phyloP scores from a whole-genome alignment of 92 coral and sea anemone genomes.

The Umimayanthus chanpuru region DNA sequence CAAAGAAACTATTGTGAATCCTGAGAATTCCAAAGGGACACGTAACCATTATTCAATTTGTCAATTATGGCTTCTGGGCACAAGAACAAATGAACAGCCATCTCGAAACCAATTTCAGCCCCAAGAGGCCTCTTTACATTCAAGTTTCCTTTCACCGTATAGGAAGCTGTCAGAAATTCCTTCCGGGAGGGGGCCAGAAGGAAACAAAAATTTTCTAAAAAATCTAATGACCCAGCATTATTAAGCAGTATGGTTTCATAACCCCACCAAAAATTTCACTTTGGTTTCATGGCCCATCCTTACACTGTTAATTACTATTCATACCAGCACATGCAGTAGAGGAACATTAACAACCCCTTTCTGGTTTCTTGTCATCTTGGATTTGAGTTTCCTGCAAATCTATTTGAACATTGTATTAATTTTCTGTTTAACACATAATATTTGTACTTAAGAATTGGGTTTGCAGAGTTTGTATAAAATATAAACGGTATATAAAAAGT shows the following conservation, averaged over 20 bases:
- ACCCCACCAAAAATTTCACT: background rate
- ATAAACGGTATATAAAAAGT: background rate
- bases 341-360: background rate
- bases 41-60: too few species aligned
- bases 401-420: background rate
- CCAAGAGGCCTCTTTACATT: too few species aligned
- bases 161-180: background rate
- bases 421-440: background rate
- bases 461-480: background rate
- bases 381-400: background rate
- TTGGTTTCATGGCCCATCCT: conserved; percentile 17
- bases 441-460: background rate
- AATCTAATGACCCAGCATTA: background rate
- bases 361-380: conserved; percentile 1
- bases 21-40: too few species aligned
- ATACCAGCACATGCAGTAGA: background rate
- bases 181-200: background rate
- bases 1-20: too few species aligned
- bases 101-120: too few species aligned
- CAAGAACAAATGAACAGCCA: too few species aligned
- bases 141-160: too few species aligned
- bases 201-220: background rate
- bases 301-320: background rate
- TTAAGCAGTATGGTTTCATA: background rate
- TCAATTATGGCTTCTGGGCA: too few species aligned